Conservation (phyloP, 1,140 invertebrate species). For the Pseudoatta argentina region DNA sequence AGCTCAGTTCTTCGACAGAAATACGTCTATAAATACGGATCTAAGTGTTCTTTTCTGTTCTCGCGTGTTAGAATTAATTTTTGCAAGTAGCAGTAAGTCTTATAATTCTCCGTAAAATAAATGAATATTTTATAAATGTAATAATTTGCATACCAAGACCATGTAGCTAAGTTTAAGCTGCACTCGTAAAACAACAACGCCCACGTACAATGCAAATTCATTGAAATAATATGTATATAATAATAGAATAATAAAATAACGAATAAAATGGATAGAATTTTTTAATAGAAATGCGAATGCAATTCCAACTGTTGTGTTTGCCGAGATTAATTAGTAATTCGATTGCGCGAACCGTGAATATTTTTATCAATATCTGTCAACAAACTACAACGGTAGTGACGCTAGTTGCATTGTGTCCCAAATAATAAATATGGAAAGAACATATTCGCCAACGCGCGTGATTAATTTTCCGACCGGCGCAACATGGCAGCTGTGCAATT, state of each 20-base stretch:
- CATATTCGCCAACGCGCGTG: slow-evolving; percentile 19
- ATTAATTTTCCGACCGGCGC: slow-evolving; percentile 35
- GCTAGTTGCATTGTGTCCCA: not conserved
- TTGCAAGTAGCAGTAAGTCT: slow-evolving; percentile 13
- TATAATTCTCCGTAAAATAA: slow-evolving; percentile 23
- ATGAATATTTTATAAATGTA: slow-evolving; percentile 19
- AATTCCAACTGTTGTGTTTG: slow-evolving; percentile 50
- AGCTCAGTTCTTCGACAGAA: not conserved
- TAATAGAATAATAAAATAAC: slow-evolving; percentile 53
- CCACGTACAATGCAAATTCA: slow-evolving; percentile 16
- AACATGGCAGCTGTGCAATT: slow-evolving; percentile 39
- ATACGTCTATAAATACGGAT: not conserved
- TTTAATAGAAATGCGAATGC: slow-evolving; percentile 45
- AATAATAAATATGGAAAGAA: slow-evolving; percentile 47
- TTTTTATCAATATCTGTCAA: slow-evolving; percentile 48
- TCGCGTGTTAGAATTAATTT: slow-evolving; percentile 32
- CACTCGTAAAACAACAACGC: slow-evolving; percentile 1
- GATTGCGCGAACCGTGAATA: slow-evolving; percentile 29
- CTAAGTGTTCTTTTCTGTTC: slow-evolving; percentile 22
- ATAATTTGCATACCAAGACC: slow-evolving; percentile 15
- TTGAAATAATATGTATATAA: slow-evolving; percentile 35
- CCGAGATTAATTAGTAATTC: slow-evolving; percentile 51
- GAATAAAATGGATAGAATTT: slow-evolving; percentile 16
- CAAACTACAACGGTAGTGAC: not conserved
- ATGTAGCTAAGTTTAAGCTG: slow-evolving; percentile 22